Percentiles rank a stretch among this genome's conserved stretches.
These are phyloP conservation scores for Alectura lathami DNA, from an alignment of 2,113 vertebrate genomes.

Conservation along the genomic window DNA sequence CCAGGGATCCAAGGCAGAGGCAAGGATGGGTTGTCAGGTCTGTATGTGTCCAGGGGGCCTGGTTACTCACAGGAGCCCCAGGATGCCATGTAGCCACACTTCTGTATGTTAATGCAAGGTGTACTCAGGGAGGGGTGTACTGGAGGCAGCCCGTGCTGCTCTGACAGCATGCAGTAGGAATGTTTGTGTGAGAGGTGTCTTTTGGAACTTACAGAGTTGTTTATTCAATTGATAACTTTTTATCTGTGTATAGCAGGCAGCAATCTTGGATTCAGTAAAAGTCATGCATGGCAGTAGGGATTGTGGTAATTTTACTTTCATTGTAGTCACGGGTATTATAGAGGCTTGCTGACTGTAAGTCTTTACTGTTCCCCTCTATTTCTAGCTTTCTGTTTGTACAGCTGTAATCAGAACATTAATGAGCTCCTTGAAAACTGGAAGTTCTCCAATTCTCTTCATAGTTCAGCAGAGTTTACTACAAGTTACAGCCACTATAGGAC, in stretches of 20 bases:
- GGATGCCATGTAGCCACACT: background rate
- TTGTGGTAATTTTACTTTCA: background rate
- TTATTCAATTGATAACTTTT: background rate
- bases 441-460: background rate
- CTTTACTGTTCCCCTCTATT: background rate
- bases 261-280: background rate
- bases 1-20: background rate
- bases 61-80: background rate
- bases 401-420: background rate
- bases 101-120: background rate
- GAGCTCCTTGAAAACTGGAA: background rate
- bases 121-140: background rate
- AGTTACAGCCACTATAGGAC: background rate
- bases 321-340: background rate
- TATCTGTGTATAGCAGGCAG: background rate
- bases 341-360: background rate
- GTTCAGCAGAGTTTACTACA: background rate
- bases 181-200: background rate
- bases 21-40: background rate
- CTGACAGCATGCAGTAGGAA: background rate
- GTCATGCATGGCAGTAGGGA: background rate
- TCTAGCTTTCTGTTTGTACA: background rate
- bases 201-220: background rate
- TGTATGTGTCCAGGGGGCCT: background rate
- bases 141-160: background rate